phyloP scores from a whole-genome alignment of 2,113 vertebrate species.

The Cynocephalus volans region DNA sequence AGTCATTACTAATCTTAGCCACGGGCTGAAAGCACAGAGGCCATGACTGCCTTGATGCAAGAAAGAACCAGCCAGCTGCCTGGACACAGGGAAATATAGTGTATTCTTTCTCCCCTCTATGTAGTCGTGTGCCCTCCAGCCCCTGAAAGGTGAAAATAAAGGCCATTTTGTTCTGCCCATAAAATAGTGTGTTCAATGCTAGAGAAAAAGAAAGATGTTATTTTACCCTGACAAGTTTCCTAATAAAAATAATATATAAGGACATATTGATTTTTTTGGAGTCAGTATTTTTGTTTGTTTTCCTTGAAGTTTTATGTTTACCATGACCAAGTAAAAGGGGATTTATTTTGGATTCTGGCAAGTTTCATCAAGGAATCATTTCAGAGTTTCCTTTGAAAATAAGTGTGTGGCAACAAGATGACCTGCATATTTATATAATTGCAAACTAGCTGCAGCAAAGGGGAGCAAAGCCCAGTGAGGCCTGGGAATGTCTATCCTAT shows the following conservation, averaged over 20 bases:
- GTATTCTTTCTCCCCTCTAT: background rate
- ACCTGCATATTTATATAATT: background rate
- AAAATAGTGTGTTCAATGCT: constrained; percentile 66
- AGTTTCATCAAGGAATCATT: constrained; percentile 60
- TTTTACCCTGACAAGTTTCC: constrained; percentile 73
- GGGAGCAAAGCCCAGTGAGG: background rate
- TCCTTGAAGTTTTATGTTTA: constrained; percentile 76
- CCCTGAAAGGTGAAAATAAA: constrained; percentile 54
- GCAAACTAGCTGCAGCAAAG: background rate
- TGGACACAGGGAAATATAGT: background rate
- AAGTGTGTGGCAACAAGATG: background rate
- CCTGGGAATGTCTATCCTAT: background rate
- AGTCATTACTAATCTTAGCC: background rate
- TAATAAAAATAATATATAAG: constrained; percentile 83
- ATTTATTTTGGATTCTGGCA: constrained; percentile 61
- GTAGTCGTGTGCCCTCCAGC: background rate
- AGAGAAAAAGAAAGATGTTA: constrained; percentile 72
- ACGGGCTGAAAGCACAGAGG: background rate
- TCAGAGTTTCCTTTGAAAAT: constrained; percentile 61
- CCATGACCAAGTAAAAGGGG: constrained; percentile 21
- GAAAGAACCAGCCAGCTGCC: background rate
- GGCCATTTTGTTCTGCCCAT: constrained; percentile 63
- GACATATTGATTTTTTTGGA: constrained; percentile 74
- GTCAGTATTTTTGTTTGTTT: background rate
- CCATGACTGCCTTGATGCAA: background rate